These are phyloP conservation scores for Sapajus apella DNA, from an alignment of 2,113 vertebrate species.

Conservation along the genomic window DNA sequence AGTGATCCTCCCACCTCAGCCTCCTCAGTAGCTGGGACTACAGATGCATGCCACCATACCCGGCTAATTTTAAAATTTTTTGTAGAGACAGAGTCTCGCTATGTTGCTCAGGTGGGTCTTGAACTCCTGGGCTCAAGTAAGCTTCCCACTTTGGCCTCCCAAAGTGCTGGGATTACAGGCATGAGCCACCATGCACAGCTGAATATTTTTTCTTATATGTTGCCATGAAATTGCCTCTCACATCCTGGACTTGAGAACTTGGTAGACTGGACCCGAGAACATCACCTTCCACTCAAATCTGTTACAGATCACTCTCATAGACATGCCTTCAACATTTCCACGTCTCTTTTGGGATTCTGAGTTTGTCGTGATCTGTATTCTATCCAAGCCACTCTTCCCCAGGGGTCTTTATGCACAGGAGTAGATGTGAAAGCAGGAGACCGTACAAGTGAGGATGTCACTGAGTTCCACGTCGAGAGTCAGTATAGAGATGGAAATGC, in stretches of 20 bases:
- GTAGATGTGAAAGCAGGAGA: neutral
- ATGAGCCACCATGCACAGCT: too few relatives aligned
- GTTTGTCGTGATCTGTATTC: neutral
- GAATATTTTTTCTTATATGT: neutral
- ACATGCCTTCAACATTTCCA: neutral
- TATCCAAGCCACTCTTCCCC: neutral
- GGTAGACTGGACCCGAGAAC: neutral
- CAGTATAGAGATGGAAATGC: neutral
- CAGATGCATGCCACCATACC: too few relatives aligned
- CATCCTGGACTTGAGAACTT: neutral
- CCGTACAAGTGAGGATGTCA: accelerated
- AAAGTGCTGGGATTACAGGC: too few relatives aligned
- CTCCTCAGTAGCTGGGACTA: too few relatives aligned
- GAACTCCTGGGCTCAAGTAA: too few relatives aligned
- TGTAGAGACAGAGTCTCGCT: too few relatives aligned
- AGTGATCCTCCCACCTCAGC: too few relatives aligned
- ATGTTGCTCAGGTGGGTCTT: too few relatives aligned
- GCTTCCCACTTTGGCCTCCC: too few relatives aligned
- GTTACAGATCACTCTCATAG: neutral
- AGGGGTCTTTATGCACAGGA: neutral
- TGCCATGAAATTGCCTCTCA: neutral
- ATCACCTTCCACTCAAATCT: neutral
- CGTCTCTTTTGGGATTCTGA: neutral
- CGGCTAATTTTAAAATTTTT: too few relatives aligned
- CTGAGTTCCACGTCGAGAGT: accelerated